Conservation (phyloP, 37 sponge, comb jelly and placozoan genomes). For the Geodia barretti region DNA sequence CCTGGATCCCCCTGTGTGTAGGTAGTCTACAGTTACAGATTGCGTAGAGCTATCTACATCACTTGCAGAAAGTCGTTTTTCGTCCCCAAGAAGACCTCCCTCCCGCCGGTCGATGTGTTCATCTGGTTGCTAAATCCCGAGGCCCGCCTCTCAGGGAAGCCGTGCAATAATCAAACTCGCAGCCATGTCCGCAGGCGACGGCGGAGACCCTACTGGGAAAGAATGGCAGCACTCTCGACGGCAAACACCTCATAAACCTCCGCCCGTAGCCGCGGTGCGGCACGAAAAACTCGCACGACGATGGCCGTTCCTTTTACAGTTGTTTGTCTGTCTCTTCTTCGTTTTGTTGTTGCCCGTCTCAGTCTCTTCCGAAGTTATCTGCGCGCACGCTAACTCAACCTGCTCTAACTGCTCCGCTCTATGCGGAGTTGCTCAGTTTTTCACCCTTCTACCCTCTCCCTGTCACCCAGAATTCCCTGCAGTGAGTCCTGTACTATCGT, state of each 20-base stretch:
- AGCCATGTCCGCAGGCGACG: not conserved
- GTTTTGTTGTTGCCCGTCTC: not conserved
- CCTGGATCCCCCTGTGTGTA: no score
- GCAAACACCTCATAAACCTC: not conserved
- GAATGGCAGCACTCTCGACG: not conserved
- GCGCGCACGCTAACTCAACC: conserved; percentile 42
- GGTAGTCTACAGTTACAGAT: no score
- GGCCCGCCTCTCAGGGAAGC: not conserved
- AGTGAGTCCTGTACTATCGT: no score
- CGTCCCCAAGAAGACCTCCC: no score
- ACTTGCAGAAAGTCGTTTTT: no score
- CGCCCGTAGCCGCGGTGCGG: not conserved
- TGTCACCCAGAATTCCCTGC: conserved; percentile 15
- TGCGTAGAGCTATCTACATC: no score
- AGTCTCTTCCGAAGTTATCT: not conserved
- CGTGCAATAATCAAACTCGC: not conserved
- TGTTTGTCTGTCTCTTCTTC: not conserved
- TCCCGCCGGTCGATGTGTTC: no score
- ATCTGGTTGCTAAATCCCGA: not conserved
- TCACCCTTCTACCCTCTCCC: conserved; percentile 2
- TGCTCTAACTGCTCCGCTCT: conserved; percentile 1
- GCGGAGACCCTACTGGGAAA: not conserved
- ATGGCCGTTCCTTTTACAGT: not conserved
- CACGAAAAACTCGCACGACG: not conserved
- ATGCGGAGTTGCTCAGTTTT: not conserved